A percentile compares a stretch with the other conserved stretches of the same genome.
These are phyloP conservation scores for Bufotes viridis DNA, from an alignment of 2,797 vertebrate species.

Conservation along the genomic window DNA sequence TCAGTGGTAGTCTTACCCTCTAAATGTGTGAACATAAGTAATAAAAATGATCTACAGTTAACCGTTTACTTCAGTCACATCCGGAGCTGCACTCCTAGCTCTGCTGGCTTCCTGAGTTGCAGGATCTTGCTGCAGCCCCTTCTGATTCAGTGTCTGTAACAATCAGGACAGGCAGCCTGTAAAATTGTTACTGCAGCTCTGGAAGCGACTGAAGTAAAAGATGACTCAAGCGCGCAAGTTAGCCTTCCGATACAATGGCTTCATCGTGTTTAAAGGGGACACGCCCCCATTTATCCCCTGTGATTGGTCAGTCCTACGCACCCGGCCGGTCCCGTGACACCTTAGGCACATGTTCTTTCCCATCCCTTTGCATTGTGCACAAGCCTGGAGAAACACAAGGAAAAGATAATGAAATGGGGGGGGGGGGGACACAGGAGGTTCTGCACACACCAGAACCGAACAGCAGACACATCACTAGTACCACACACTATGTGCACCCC, in stretches of 20 bases:
- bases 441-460: no score
- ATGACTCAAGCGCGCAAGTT: background rate
- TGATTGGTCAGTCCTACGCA: slow-evolving; percentile 48
- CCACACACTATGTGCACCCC: no score
- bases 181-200: background rate
- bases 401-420: background rate
- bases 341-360: slow-evolving; percentile 63
- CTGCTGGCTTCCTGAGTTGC: background rate
- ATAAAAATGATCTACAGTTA: background rate
- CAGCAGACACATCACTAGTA: no score
- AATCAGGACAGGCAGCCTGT: background rate
- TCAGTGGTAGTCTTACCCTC: no score
- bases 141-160: background rate
- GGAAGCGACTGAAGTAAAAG: background rate
- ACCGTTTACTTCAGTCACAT: background rate
- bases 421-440: background rate
- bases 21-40: background rate
- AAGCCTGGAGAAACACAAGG: slow-evolving; percentile 58
- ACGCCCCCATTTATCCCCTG: background rate
- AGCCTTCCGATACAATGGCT: no score
- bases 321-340: slow-evolving; percentile 66
- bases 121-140: background rate
- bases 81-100: background rate
- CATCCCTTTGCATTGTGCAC: slow-evolving; percentile 63
- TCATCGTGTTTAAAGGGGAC: background rate